Evolutionary conservation across 2,113 vertebrate genomes (phyloP).

Genomic region (Syngnathus typhle): DNA sequence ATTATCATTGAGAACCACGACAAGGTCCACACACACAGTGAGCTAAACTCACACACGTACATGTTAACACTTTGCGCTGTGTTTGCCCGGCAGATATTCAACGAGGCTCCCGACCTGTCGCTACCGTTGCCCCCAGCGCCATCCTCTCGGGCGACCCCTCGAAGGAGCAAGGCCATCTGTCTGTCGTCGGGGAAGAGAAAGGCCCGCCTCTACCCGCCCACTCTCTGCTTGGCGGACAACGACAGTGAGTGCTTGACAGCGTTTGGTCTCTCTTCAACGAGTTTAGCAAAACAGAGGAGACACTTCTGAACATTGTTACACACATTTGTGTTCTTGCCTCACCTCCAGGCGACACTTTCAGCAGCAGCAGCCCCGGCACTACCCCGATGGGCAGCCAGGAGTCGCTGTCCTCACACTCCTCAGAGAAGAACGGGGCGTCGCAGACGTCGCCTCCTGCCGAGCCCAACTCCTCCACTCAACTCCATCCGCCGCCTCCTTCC

Average conservation of each 20-base stretch:
- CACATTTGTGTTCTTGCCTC: background rate
- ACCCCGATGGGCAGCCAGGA: slow-evolving; percentile 96
- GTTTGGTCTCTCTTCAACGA: no score
- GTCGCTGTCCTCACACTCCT: slow-evolving; percentile 97
- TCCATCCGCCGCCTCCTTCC: slow-evolving; percentile 29
- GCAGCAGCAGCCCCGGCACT: slow-evolving; percentile 91
- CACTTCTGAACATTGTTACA: background rate
- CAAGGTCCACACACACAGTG: slow-evolving; percentile 69
- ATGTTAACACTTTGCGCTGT: background rate
- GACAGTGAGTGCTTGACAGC: slow-evolving; percentile 78
- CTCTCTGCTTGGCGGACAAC: slow-evolving; percentile 87
- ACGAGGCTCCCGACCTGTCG: slow-evolving; percentile 85
- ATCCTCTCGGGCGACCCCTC: slow-evolving; percentile 77
- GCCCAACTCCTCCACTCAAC: slow-evolving; percentile 15
- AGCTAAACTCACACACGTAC: background rate
- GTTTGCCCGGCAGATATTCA: slow-evolving; percentile 78
- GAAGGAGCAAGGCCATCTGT: slow-evolving; percentile 87
- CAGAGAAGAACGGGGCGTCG: slow-evolving; percentile 84
- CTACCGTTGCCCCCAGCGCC: slow-evolving; percentile 86
- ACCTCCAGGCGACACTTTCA: slow-evolving; percentile 85
- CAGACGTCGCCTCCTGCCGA: slow-evolving; percentile 63
- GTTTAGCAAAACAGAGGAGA: background rate
- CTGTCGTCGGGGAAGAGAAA: slow-evolving; percentile 88
- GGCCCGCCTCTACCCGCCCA: slow-evolving; percentile 80
- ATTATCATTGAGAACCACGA: slow-evolving; percentile 96